Evolutionary conservation across 2,113 vertebrate genomes (phyloP).

Genomic region (Nerophis lumbriciformis): DNA sequence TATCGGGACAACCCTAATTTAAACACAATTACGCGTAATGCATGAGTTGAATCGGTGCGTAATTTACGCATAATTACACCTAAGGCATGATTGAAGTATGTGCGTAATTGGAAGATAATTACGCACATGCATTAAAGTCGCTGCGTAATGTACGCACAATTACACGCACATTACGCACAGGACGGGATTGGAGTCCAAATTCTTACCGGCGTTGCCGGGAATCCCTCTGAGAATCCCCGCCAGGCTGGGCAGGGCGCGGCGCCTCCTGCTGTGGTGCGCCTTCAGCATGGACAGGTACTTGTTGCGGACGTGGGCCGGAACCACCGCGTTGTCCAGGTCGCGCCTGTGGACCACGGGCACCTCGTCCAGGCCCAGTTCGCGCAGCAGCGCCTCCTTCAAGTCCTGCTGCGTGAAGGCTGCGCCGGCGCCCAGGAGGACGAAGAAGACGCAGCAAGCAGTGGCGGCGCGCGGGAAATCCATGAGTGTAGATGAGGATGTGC

Average conservation of each 20-base stretch:
- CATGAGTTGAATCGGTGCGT: too few relatives aligned
- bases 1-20: too few relatives aligned
- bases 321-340: slow-evolving; percentile 78
- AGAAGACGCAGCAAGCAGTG: too few relatives aligned
- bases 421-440: slow-evolving; percentile 37
- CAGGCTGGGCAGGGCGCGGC: slow-evolving; percentile 81
- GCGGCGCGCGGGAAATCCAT: too few relatives aligned
- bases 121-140: too few relatives aligned
- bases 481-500: too few relatives aligned
- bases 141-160: too few relatives aligned
- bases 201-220: slow-evolving; percentile 80
- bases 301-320: slow-evolving; percentile 78
- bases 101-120: too few relatives aligned
- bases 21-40: too few relatives aligned
- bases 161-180: too few relatives aligned
- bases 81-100: too few relatives aligned
- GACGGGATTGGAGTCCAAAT: not conserved
- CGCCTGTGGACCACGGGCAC: slow-evolving; percentile 76
- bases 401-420: slow-evolving; percentile 71
- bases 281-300: slow-evolving; percentile 84
- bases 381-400: slow-evolving; percentile 77
- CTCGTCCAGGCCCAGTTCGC: slow-evolving; percentile 77
- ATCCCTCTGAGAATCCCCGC: slow-evolving; percentile 83
- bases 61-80: too few relatives aligned
- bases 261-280: slow-evolving; percentile 77